A percentile compares a stretch with the other conserved stretches of the same genome.
Evolutionary conservation across 2,113 vertebrate genomes (phyloP).

Genomic region (Sylvilagus bachmani): DNA sequence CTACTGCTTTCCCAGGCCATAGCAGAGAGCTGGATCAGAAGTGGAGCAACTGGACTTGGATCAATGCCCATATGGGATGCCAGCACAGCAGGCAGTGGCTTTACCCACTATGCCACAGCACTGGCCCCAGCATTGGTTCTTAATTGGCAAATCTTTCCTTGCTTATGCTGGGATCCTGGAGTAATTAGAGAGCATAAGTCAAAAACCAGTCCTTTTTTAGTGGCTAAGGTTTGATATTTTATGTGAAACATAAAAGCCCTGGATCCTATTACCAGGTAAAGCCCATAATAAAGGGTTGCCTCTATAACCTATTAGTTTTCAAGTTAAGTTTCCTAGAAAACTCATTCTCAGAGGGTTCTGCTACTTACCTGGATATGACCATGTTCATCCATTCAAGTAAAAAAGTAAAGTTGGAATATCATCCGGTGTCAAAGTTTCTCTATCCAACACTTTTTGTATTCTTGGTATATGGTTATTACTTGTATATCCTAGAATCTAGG

Average conservation of each 20-base stretch:
- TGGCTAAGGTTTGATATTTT: too few relatives aligned
- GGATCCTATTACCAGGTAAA: conserved; percentile 41
- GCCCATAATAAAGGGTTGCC: background rate
- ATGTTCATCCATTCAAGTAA: conserved; percentile 37
- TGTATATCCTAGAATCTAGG: conserved; percentile 17
- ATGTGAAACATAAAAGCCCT: conserved; percentile 12
- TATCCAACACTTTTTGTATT: background rate
- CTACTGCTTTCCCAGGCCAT: too few relatives aligned
- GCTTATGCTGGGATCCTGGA: conserved; percentile 41
- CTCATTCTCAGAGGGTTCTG: background rate
- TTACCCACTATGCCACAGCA: background rate
- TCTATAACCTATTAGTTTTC: conserved; percentile 5
- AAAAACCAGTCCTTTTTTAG: background rate
- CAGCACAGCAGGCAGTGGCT: too few relatives aligned
- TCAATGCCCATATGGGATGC: too few relatives aligned
- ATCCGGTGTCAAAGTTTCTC: background rate
- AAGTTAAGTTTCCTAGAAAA: conserved; percentile 20
- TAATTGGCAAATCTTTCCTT: background rate
- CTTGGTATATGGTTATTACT: background rate
- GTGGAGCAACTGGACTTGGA: too few relatives aligned
- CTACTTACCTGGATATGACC: background rate
- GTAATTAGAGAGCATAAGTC: background rate
- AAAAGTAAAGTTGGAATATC: background rate
- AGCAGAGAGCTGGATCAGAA: too few relatives aligned
- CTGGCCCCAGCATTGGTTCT: background rate